Conservation (phyloP, 2,113 vertebrate species). For the Struthidea cinerea region DNA sequence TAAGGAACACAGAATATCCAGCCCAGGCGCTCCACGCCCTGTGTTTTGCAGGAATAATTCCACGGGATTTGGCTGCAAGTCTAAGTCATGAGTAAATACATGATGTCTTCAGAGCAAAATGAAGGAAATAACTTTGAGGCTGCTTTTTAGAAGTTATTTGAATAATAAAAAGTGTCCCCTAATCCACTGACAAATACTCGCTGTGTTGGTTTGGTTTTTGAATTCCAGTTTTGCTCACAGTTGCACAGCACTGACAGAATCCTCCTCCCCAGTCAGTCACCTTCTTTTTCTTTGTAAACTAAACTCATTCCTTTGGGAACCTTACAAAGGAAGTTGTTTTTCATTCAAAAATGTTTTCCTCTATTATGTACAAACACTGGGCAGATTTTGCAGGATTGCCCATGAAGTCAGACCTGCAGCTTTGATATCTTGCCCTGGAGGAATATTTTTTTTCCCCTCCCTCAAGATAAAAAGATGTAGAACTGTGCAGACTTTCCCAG, state of each 20-base stretch:
- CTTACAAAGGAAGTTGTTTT: background rate
- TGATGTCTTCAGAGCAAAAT: background rate
- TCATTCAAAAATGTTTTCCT: background rate
- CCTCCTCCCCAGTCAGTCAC: background rate
- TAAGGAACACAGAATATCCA: rapidly evolving
- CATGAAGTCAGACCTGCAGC: background rate
- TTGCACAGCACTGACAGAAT: background rate
- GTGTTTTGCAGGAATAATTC: rapidly evolving
- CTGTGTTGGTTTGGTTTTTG: background rate
- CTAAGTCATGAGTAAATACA: rapidly evolving
- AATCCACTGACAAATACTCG: background rate
- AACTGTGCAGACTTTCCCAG: background rate
- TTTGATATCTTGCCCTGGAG: background rate
- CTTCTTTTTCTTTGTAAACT: background rate
- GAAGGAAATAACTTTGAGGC: background rate
- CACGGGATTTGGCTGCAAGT: rapidly evolving
- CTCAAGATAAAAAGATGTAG: background rate
- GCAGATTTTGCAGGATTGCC: background rate
- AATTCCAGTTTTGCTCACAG: background rate
- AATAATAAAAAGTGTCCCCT: background rate
- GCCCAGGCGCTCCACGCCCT: rapidly evolving
- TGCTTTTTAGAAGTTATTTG: background rate
- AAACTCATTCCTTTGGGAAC: background rate
- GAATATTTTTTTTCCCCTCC: background rate
- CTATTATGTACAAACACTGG: background rate